These are phyloP conservation scores for Tragopan temminckii DNA, from an alignment of 2,797 vertebrate genomes.

Conservation along the genomic window DNA sequence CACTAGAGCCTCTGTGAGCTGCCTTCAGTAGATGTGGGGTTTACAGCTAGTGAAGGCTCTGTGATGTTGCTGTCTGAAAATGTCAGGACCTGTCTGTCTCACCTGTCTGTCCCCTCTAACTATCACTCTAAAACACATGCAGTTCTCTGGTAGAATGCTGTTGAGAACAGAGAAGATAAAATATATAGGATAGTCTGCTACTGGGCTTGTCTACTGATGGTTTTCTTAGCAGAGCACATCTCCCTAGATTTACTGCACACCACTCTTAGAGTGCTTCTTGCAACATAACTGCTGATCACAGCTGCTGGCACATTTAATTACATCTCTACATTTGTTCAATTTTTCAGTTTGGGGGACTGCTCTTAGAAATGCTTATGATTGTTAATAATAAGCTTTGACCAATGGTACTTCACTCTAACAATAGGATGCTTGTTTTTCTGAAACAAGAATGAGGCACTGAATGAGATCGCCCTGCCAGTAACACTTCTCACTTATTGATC, in stretches of 20 bases:
- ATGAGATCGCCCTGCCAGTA: background rate
- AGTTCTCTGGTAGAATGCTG: background rate
- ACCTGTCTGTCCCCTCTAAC: background rate
- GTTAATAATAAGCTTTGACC: background rate
- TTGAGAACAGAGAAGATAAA: background rate
- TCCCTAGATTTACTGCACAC: background rate
- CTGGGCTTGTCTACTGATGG: background rate
- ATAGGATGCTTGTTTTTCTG: background rate
- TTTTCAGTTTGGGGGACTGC: background rate
- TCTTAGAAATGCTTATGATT: background rate
- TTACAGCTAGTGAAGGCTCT: background rate
- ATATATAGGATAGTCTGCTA: background rate
- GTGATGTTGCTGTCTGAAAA: background rate
- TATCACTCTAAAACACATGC: background rate
- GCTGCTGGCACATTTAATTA: background rate
- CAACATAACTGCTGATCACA: background rate
- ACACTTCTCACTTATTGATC: constrained; percentile 1
- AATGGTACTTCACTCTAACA: background rate
- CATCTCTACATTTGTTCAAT: background rate
- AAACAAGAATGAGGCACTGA: background rate
- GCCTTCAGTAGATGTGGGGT: background rate
- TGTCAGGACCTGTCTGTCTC: background rate
- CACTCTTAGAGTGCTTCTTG: background rate
- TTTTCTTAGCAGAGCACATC: constrained; percentile 6
- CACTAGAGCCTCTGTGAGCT: background rate